A percentile compares a stretch with the other conserved stretches of the same genome.
Evolutionary conservation across 2,113 vertebrate genomes (phyloP).

Genomic region (Eurystomus gularis): DNA sequence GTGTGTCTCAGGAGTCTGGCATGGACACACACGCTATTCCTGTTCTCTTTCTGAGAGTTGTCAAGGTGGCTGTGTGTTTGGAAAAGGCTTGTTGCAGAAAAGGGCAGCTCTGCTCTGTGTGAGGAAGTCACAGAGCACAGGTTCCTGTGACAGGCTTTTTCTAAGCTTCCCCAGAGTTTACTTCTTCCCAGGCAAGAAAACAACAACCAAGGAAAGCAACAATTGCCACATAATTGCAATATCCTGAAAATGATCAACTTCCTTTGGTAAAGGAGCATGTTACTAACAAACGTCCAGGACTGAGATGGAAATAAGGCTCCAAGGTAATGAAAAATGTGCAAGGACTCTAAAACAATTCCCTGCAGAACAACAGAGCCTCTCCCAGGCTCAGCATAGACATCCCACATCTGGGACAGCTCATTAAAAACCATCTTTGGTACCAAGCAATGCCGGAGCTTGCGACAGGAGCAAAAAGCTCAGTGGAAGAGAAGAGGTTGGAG

Average conservation of each 20-base stretch:
- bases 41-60: background rate
- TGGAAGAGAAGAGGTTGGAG: background rate
- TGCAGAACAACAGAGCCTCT: background rate
- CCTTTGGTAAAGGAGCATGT: background rate
- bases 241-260: background rate
- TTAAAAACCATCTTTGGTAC: accelerated
- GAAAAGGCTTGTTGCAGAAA: background rate
- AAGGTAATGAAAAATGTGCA: background rate
- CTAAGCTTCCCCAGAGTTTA: background rate
- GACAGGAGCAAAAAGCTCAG: background rate
- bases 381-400: background rate
- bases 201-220: background rate
- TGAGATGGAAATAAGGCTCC: background rate
- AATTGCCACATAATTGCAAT: background rate
- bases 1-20: accelerated
- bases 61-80: background rate
- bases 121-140: background rate
- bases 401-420: background rate
- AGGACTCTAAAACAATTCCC: background rate
- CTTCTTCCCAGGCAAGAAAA: background rate
- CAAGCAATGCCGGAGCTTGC: accelerated
- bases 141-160: background rate
- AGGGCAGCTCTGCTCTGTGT: background rate
- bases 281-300: background rate
- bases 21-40: accelerated